Evolutionary conservation across 2,888 invertebrate species (phyloP).

Genomic region (Chesias legatella): DNA sequence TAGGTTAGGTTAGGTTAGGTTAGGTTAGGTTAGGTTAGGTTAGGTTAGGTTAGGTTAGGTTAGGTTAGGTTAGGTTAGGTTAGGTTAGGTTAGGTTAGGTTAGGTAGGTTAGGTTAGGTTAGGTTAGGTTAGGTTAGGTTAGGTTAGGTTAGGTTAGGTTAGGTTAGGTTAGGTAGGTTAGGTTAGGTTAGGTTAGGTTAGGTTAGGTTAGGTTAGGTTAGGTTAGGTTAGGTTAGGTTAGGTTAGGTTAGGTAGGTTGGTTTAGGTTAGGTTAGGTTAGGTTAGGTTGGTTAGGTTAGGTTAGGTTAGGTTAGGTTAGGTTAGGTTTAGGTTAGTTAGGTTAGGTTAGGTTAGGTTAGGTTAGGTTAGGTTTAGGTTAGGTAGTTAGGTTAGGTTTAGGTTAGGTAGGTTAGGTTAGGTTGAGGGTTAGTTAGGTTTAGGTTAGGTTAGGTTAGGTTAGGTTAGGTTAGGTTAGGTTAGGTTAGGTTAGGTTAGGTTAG

Average conservation of each 20-base stretch:
- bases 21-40: constrained; percentile 7
- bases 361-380: constrained; percentile 29
- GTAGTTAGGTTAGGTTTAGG: constrained; percentile 28
- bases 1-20: background rate
- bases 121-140: constrained; percentile 26
- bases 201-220: constrained; percentile 23
- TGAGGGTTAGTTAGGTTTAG: constrained; percentile 28
- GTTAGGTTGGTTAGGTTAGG: constrained; percentile 16
- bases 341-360: constrained; percentile 29
- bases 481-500: no score
- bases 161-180: constrained; percentile 27
- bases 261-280: constrained; percentile 14
- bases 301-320: constrained; percentile 15
- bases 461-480: constrained; percentile 28
- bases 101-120: constrained; percentile 24
- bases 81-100: constrained; percentile 22
- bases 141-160: constrained; percentile 26
- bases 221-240: constrained; percentile 23
- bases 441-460: constrained; percentile 26
- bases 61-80: constrained; percentile 17
- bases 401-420: constrained; percentile 28
- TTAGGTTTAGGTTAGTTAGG: constrained; percentile 23
- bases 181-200: constrained; percentile 27
- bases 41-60: constrained; percentile 19
- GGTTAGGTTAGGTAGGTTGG: constrained; percentile 19